These are phyloP conservation scores for Drosophila ironensis DNA, from an alignment of 1,140 invertebrate species.

Conservation along the genomic window DNA sequence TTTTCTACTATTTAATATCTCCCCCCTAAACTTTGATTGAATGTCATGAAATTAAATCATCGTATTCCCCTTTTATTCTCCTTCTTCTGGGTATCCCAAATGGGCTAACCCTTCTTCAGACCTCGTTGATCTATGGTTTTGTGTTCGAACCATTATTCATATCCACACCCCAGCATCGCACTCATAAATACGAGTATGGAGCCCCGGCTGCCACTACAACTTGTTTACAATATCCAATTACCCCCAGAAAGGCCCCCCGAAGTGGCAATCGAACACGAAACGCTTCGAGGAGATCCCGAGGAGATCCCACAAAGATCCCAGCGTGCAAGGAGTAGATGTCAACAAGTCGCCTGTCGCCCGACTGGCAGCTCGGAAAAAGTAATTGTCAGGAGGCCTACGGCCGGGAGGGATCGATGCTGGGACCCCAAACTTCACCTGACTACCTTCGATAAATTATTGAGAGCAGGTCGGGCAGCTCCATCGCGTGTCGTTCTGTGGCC, in stretches of 20 bases:
- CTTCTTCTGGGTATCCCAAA: not conserved
- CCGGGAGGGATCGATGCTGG: constrained; percentile 37
- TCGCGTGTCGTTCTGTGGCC: constrained; percentile 22
- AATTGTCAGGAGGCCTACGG: constrained; percentile 54
- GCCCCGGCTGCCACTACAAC: constrained; percentile 45
- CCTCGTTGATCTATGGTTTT: constrained; percentile 50
- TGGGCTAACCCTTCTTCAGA: not conserved
- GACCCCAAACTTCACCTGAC: constrained; percentile 78
- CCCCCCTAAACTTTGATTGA: constrained; percentile 4
- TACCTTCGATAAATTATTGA: constrained; percentile 77
- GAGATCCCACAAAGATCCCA: constrained; percentile 16
- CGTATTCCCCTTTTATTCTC: not conserved
- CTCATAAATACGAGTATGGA: constrained; percentile 49
- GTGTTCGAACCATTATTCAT: constrained; percentile 54
- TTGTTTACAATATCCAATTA: constrained; percentile 78
- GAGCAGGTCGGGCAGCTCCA: constrained; percentile 38
- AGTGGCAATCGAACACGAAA: constrained; percentile 43
- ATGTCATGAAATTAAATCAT: constrained; percentile 5
- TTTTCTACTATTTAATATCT: constrained; percentile 10
- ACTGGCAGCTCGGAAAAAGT: constrained; percentile 70
- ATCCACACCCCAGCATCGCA: constrained; percentile 51
- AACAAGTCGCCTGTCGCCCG: constrained; percentile 72
- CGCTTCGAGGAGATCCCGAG: constrained; percentile 1
- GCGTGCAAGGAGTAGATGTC: constrained; percentile 57
- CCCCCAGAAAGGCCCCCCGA: constrained; percentile 59